phyloP scores from a whole-genome alignment of 2,113 vertebrate genomes.

The Delphinus delphis region DNA sequence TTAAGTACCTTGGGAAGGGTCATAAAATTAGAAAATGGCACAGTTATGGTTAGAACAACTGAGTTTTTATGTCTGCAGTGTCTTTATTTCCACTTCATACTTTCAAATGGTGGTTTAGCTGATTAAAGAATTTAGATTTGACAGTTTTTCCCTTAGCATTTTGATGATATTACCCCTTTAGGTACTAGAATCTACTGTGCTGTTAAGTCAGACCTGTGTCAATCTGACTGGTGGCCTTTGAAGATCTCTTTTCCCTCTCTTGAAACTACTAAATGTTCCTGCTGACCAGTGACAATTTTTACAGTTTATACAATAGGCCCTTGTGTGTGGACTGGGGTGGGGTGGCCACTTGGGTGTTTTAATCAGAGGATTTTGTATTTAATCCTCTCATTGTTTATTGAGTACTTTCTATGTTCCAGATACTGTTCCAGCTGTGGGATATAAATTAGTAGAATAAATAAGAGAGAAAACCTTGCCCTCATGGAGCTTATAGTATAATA shows the following conservation, averaged over 20 bases:
- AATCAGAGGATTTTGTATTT: not conserved
- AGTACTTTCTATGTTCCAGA: not conserved
- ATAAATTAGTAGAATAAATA: not conserved
- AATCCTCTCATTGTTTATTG: not conserved
- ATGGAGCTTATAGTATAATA: not conserved
- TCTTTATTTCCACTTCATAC: not conserved
- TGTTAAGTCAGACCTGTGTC: not conserved
- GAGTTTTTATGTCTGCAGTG: not conserved
- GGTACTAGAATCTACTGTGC: not conserved
- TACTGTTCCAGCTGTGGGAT: not conserved
- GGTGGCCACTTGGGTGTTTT: not conserved
- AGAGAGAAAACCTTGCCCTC: not conserved
- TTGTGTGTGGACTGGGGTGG: not conserved
- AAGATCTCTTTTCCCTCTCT: not conserved
- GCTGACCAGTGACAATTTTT: not conserved
- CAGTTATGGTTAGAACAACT: not conserved
- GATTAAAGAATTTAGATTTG: conserved; percentile 13
- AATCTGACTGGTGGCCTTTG: not conserved
- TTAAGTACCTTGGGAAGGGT: conserved; percentile 38
- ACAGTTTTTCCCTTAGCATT: not conserved
- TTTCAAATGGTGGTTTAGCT: not conserved
- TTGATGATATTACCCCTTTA: not conserved
- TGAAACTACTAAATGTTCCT: not conserved
- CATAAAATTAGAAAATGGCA: conserved; percentile 8
- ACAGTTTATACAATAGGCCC: not conserved